These are phyloP conservation scores for Heterohyrax brucei DNA, from an alignment of 2,797 vertebrate genomes.

Conservation along the genomic window DNA sequence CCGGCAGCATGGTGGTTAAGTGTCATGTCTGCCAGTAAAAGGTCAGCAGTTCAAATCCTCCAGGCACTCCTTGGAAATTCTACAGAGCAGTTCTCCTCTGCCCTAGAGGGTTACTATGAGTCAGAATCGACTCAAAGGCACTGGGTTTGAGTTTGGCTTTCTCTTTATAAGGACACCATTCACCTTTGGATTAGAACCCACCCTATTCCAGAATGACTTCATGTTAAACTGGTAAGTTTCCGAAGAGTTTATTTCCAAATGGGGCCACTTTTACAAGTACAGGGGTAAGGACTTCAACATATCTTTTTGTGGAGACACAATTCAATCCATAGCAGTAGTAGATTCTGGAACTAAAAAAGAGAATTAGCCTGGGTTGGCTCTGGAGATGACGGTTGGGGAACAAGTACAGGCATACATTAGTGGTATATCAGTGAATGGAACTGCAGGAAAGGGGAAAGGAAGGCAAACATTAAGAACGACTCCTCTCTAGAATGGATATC, in stretches of 20 bases:
- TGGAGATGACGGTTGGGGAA: not conserved
- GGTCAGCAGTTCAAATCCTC: too few relatives aligned
- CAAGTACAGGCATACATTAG: not conserved
- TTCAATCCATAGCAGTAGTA: not conserved
- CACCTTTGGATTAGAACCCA: not conserved
- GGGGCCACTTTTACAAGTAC: not conserved
- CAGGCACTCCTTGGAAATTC: too few relatives aligned
- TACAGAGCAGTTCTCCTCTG: too few relatives aligned
- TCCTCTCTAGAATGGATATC: not conserved
- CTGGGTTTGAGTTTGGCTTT: too few relatives aligned
- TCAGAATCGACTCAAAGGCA: too few relatives aligned
- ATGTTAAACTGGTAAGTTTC: not conserved
- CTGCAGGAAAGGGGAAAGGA: not conserved
- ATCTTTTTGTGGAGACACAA: not conserved
- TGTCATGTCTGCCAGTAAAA: too few relatives aligned
- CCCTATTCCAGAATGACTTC: not conserved
- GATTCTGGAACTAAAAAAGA: not conserved
- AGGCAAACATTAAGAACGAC: too few relatives aligned
- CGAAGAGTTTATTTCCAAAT: not conserved
- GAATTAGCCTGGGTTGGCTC: not conserved
- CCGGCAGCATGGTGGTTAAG: too few relatives aligned
- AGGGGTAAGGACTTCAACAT: not conserved
- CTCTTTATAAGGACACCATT: not conserved
- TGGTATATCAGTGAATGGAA: not conserved
- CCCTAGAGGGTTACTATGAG: too few relatives aligned